Evolutionary conservation across 2,888 invertebrate genomes (phyloP), one percentile per base, ranked within the genome.

Genomic region (Ferdinandea cuprea): DNA sequence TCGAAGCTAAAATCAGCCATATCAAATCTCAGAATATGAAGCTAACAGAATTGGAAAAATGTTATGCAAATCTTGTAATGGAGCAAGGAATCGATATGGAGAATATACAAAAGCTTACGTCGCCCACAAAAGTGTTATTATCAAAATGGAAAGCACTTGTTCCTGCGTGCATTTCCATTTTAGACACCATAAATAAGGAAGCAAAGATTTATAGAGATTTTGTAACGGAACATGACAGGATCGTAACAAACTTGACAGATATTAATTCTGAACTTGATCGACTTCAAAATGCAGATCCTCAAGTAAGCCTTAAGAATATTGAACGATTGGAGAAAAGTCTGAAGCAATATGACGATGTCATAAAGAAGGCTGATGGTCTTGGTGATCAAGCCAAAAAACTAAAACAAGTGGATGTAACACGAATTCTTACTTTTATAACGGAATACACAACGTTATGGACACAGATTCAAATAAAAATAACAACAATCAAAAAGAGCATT

Each of bases 31-130:
- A 92, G 69, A 89, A 90, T 8, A 90, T 92, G 0, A 93, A 93
- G n/a, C 91, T 94, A 28, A 93, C 93, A 81, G 92, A 92, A 28
- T 88, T 96, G 21, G 95, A 95, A 86, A 94, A 94, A 73, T 93
- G 93, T 0, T 96, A 96, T 87, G 93, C 94, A 5, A 93, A 94
- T 52, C 89, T 96, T 9, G 94, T 93, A 0, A 94, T 94, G 83
- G 93, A 93, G 1, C 91, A 93, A 9, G 94, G 95, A 0, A 88
- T 95, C 0, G 95, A 95, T 85, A 93, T 94, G 0, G 94, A 95
- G 58, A 94, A 93, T 84, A 92, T 95, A 0, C 94, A 93, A 80
- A 91, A 93, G 21, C 88, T 96, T 17, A 93, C 95, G 0, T 89
- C 92, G 19, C 92, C 93, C 13, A 93, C 94, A 2, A 92, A 95